Evolutionary conservation across 2,888 invertebrate genomes (phyloP).

Genomic region (Apodemia zela): DNA sequence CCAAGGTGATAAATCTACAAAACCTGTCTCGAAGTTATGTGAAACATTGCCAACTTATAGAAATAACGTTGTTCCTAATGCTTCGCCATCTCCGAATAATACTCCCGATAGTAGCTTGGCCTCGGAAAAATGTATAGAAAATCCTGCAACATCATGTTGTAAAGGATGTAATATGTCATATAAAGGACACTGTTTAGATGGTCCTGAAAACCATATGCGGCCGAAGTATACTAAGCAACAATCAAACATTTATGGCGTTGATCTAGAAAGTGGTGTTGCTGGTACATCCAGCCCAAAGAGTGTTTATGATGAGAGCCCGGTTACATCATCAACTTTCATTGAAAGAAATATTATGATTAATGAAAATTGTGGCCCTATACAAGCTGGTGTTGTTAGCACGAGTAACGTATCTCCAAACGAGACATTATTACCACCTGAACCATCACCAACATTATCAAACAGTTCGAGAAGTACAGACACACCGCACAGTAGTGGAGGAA

Average conservation of each 20-base stretch:
- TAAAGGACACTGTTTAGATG: constrained; percentile 63
- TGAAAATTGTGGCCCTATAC: constrained; percentile 87
- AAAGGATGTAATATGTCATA: constrained; percentile 73
- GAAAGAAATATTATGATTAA: constrained; percentile 78
- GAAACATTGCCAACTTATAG: constrained; percentile 55
- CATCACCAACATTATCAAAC: constrained; percentile 81
- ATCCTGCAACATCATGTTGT: constrained; percentile 62
- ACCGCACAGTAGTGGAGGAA: constrained; percentile 62
- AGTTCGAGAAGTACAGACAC: constrained; percentile 75
- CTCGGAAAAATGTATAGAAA: constrained; percentile 56
- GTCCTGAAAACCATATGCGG: constrained; percentile 56
- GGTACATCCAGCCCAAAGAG: constrained; percentile 79
- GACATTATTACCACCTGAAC: constrained; percentile 72
- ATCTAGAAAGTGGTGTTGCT: constrained; percentile 57
- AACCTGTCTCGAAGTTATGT: constrained; percentile 43
- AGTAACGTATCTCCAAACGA: constrained; percentile 88
- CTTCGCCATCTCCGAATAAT: constrained; percentile 64
- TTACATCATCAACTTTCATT: constrained; percentile 84
- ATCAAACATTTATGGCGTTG: constrained; percentile 58
- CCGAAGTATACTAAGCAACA: constrained; percentile 61
- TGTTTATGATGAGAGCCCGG: constrained; percentile 80
- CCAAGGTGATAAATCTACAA: constrained; percentile 51
- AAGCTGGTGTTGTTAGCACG: constrained; percentile 91
- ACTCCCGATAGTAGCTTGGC: constrained; percentile 72
- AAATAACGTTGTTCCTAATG: constrained; percentile 54